phyloP scores from a whole-genome alignment of 2,888 invertebrate species.

The Meloe dianella region DNA sequence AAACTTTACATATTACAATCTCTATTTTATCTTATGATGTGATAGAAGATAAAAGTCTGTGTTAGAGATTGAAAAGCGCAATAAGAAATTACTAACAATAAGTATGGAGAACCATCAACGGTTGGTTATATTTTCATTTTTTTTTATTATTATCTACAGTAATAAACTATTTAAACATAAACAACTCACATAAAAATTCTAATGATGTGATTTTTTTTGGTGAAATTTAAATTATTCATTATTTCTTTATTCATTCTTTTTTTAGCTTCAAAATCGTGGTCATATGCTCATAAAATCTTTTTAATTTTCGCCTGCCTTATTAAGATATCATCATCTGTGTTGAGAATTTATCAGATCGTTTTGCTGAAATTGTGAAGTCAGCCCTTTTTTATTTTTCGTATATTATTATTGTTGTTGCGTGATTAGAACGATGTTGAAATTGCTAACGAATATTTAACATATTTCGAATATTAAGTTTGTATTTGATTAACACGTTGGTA shows the following conservation, averaged over 20 bases:
- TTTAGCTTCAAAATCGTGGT: conserved; percentile 8
- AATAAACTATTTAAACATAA: conserved; percentile 32
- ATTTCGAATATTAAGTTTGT: conserved; percentile 31
- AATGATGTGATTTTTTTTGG: conserved; percentile 2
- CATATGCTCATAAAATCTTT: not conserved
- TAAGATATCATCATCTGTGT: conserved; percentile 29
- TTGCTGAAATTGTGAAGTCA: conserved; percentile 12
- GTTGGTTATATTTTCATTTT: not conserved
- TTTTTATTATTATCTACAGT: conserved; percentile 6
- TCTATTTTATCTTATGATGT: not conserved
- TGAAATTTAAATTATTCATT: conserved; percentile 16
- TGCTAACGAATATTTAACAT: conserved; percentile 33
- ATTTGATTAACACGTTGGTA: not conserved
- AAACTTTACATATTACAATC: not conserved
- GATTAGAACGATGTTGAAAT: conserved; percentile 27
- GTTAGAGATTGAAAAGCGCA: not conserved
- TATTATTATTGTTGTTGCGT: conserved; percentile 32
- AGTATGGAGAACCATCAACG: conserved; percentile 15
- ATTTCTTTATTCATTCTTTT: not conserved
- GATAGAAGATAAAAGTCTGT: not conserved
- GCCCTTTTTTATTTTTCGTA: conserved; percentile 15
- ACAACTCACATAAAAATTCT: conserved; percentile 20
- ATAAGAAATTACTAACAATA: too few relatives aligned
- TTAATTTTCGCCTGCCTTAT: conserved; percentile 22
- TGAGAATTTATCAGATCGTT: conserved; percentile 30